Evolutionary conservation across 2,797 vertebrate genomes (phyloP), one percentile per base, ranked within the genome.

Genomic region (Falco peregrinus): DNA sequence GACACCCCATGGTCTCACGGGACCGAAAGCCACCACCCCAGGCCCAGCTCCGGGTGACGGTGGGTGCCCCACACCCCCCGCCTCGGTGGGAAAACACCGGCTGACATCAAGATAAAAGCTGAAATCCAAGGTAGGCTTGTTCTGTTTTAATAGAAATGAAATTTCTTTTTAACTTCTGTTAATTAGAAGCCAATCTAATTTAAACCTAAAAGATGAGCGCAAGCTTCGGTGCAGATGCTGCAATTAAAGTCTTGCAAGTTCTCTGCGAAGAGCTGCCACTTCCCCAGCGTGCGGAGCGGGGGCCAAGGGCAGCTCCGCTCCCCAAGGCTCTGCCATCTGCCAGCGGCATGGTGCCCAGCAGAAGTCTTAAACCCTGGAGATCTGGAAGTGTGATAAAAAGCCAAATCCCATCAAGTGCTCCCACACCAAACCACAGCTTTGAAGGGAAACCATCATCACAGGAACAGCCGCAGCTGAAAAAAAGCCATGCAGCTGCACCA

Each of bases 161-260:
- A 17, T 68, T 88, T 70, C 88, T 82, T 90, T 87, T 84, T 16
- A 89, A 93, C 77, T 74, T 13, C 22, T 28, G 15, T 15, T 90
- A 96, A 96, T 95, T 94, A 95, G 53, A 89, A 89, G 17, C 9
- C 26, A 19, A 57, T 5, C 64, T 92, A 82, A 93, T 92, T 84
- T 90, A 64, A 89, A 78, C n/a, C 63, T 74, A 53, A 75, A 21
- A 75, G 88, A 70, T 41, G 7, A 48, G 79, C 41, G 5, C 57
- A 61, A 94, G 86, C 59, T 74, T 79, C 6, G 0, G 33, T 89
- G 21, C 45, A 57, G 90, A 94, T 86, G 50, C 96, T 53, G 70
- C 84, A 96, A 95, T 94, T 94, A 94, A 86, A 94, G 88, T 81
- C 90, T 87, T 69, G 18, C 69, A 33, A 91, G 94, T 81, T 65